Conservation (phyloP, 2,888 invertebrate genomes). For the Polietes domitor region DNA sequence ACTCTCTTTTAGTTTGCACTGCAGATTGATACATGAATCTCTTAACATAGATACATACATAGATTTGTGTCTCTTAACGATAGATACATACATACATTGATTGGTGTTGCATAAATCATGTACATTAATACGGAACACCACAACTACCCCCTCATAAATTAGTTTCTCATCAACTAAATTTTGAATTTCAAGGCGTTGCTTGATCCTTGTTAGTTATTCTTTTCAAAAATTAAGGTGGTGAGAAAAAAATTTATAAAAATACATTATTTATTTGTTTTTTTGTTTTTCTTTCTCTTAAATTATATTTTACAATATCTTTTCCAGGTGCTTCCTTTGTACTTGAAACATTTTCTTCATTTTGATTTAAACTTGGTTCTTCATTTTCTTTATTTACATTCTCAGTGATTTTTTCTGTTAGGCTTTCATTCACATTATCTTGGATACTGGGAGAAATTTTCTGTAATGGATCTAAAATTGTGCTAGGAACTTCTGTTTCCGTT, state of each 20-base stretch:
- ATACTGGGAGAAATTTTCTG: slow-evolving; percentile 35
- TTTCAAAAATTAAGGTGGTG: not conserved
- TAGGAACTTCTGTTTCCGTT: slow-evolving; percentile 9
- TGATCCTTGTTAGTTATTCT: too few relatives aligned
- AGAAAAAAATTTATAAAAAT: not conserved
- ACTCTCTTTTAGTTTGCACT: too few relatives aligned
- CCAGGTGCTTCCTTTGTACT: too few relatives aligned
- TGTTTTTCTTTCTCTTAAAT: slow-evolving; percentile 48
- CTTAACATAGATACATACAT: too few relatives aligned
- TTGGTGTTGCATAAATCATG: too few relatives aligned
- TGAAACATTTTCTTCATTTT: not conserved
- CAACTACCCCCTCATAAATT: slow-evolving; percentile 46
- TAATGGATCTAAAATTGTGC: not conserved
- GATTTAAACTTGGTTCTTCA: not conserved
- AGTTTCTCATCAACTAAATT: slow-evolving; percentile 4
- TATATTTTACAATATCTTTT: slow-evolving; percentile 1
- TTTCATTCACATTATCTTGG: not conserved
- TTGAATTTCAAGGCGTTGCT: not conserved
- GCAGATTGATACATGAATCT: too few relatives aligned
- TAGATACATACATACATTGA: too few relatives aligned
- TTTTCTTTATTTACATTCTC: not conserved
- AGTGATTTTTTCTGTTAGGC: not conserved
- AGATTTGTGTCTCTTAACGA: too few relatives aligned
- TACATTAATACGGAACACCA: slow-evolving; percentile 20
- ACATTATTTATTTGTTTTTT: slow-evolving; percentile 27